Conservation (phyloP, 1,140 invertebrate genomes). For the Trichonephila clavata region DNA sequence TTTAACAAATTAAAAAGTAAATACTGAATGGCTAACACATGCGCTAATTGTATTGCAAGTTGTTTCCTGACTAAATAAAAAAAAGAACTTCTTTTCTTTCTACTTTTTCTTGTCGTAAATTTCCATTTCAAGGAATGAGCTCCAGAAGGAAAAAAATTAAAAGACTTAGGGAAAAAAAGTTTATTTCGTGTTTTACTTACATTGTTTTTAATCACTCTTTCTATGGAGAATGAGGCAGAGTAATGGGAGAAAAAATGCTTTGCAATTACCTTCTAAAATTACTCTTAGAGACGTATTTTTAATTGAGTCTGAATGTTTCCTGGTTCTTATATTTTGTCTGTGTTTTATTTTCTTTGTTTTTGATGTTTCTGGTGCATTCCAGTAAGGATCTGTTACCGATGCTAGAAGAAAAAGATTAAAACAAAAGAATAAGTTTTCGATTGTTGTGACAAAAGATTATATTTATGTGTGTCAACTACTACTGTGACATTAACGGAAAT, state of each 20-base stretch:
- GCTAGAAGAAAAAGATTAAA: neutral
- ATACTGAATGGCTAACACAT: neutral
- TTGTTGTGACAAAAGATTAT: neutral
- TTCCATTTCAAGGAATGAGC: neutral
- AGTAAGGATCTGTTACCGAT: neutral
- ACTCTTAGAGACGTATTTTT: neutral
- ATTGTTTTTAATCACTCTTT: constrained; percentile 9
- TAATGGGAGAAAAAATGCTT: neutral
- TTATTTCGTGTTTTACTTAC: neutral
- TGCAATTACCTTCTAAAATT: constrained; percentile 21
- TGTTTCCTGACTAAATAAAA: neutral
- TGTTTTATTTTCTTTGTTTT: neutral
- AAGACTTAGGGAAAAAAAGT: neutral
- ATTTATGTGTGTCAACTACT: neutral
- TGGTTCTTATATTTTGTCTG: neutral
- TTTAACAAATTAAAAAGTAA: neutral
- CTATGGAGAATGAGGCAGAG: neutral
- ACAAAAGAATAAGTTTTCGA: neutral
- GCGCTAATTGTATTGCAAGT: constrained; percentile 1
- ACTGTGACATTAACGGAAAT: neutral
- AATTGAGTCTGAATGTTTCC: neutral
- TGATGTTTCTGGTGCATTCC: neutral
- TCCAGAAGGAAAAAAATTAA: neutral
- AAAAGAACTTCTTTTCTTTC: neutral
- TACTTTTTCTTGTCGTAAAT: neutral